Evolutionary conservation across 2,113 vertebrate species (phyloP), one percentile per base, ranked within the genome.

Genomic region (Daubentonia madagascariensis): DNA sequence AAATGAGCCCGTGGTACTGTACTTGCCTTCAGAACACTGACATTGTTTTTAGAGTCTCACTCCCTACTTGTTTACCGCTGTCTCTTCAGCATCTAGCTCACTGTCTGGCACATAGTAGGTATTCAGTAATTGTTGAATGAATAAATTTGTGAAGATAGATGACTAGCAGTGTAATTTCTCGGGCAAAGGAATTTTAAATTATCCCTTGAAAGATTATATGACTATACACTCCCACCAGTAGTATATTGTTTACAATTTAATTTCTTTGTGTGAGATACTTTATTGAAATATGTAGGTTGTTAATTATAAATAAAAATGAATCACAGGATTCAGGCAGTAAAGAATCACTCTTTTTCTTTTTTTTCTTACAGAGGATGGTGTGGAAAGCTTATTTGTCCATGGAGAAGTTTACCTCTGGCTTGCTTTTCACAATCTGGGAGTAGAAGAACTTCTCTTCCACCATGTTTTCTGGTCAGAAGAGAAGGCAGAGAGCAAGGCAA

Each of bases 291-390:
- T 61, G 67, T 67, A 81, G 67, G 48, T 75, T 93, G 35, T 86
- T 91, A 32, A 52, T 90, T 80, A 81, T 75, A 95, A 93, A 86
- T 86, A 90, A 93, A 90, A 85, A 75, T 45, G 73, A 93, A 73
- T 93, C 90, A 75, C 30, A 85, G 57, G 73, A 75, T 67, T 90
- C 73, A 90, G 72, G 65, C 73, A 75, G 37, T 93, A 85, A 90
- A 93, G 59, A 95, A 43, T 90, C 40, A 30, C 8, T 59, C 25
- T 30, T 61, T 61, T 61, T 68, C 52, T 83, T 57, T 68, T 93
- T 59, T 65, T 52, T 54, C 30, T 84, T 92, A 20, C 25, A 73
- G 73, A 81, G 35, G 28, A 68, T 92, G 73, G 16, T 85, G n/a
- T 6, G 2, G 52, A 63, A 61, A 84, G 40, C 67, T 68, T 50